Conservation (phyloP, 2,888 invertebrate species). For the Lasioglossum zephyrum region DNA sequence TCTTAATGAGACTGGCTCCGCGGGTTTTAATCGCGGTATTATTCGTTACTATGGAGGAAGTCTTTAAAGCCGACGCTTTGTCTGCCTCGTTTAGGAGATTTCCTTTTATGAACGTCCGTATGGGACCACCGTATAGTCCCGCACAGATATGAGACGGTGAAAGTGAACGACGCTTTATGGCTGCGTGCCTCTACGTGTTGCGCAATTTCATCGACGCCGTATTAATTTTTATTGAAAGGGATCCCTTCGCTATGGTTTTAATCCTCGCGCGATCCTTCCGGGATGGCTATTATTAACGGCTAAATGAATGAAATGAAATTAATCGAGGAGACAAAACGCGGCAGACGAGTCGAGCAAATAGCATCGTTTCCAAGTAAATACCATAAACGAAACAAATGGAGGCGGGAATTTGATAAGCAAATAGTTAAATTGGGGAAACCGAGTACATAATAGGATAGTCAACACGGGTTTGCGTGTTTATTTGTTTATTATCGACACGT, state of each 20-base stretch:
- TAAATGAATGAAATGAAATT: not conserved
- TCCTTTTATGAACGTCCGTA: constrained; percentile 2
- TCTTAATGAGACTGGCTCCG: constrained; percentile 32
- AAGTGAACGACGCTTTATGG: not conserved
- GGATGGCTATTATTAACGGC: not conserved
- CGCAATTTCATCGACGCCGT: constrained; percentile 6
- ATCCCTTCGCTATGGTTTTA: not conserved
- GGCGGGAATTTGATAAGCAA: not conserved
- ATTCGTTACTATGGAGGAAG: constrained; percentile 16
- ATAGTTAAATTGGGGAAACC: not conserved
- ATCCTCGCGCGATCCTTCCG: not conserved
- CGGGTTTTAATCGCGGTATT: constrained; percentile 36
- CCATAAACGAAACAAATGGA: not conserved
- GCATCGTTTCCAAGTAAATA: not conserved
- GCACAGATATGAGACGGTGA: not conserved
- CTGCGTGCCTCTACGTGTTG: not conserved
- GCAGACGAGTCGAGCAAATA: not conserved
- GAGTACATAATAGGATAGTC: not conserved
- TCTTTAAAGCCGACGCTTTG: constrained; percentile 25
- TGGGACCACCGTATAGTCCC: constrained; percentile 1
- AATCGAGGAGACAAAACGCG: not conserved
- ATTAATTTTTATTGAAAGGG: not conserved
- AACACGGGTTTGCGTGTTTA: too few species aligned
- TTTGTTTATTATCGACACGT: not conserved
- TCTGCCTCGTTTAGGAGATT: not conserved